Percentiles rank a stretch among this genome's conserved stretches.
phyloP scores from a whole-genome alignment of 2,113 vertebrate species.

The Corvus moneduloides region DNA sequence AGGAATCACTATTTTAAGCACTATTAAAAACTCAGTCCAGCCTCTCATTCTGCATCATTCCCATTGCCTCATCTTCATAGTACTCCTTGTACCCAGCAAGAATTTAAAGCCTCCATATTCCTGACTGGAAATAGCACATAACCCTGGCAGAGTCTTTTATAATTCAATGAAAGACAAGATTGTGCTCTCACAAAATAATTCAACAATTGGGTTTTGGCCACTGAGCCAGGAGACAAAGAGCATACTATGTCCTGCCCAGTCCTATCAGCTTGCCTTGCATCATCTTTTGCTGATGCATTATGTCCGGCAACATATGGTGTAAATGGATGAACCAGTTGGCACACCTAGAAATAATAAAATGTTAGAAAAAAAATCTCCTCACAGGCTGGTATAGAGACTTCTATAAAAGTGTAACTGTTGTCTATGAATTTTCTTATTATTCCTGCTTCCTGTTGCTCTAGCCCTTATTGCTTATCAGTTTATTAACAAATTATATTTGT shows the following conservation, averaged over 20 bases:
- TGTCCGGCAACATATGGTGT: background rate
- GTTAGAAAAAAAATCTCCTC: background rate
- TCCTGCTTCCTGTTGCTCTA: background rate
- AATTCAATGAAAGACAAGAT: constrained; percentile 75
- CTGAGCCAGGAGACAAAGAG: constrained; percentile 69
- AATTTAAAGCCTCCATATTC: constrained; percentile 61
- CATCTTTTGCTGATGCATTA: constrained; percentile 56
- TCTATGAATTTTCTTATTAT: background rate
- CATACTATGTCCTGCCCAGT: constrained; percentile 57
- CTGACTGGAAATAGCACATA: constrained; percentile 72
- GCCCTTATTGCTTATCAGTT: background rate
- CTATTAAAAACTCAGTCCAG: constrained; percentile 14
- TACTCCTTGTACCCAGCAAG: constrained; percentile 46
- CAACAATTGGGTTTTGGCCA: constrained; percentile 66
- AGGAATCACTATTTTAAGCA: constrained; percentile 9
- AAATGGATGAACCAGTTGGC: background rate
- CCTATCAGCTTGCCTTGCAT: constrained; percentile 45
- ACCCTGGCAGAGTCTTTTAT: constrained; percentile 63
- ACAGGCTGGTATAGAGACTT: background rate
- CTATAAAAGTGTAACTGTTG: background rate
- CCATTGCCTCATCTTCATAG: constrained; percentile 57
- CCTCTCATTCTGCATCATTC: constrained; percentile 25
- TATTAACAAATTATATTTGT: background rate
- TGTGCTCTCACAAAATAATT: constrained; percentile 76
- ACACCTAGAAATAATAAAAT: background rate